Evolutionary conservation across 2,113 vertebrate species (phyloP), one percentile per base, ranked within the genome.

Genomic region (Gracilinanus agilis): DNA sequence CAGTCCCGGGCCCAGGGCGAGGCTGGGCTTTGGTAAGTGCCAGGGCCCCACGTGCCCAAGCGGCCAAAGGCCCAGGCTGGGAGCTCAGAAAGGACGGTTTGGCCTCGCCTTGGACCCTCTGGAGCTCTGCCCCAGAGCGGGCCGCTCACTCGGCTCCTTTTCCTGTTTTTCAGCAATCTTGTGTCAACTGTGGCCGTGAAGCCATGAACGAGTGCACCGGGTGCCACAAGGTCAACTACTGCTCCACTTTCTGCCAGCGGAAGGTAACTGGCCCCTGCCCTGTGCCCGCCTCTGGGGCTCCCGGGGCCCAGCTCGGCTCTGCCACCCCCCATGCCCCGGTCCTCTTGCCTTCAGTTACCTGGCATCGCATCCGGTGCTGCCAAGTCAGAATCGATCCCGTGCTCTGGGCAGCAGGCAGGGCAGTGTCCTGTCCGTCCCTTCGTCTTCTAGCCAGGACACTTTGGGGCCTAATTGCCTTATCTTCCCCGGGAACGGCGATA

Each of bases 141-240:
- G 16, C 12, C 56, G 93, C 92, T 98, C 94, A 97, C 0, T 0
- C 1, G 8, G 16, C 94, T 55, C 0, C 55, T 94, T 19, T 97
- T 92, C 92, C 29, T 34, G 92, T 92, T 95, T 96, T 97, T 92
- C 98, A 99, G 99, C 99, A 99, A 95, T 99, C 99, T 94, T 99
- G 99, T 0, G 99, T 99, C 94, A 99, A 99, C 98, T 99, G 99
- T 0, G 99, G 99, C 0, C 99, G 99, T 0, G 98, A 99, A 94
- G 99, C 99, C 0, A 99, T 99, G 91, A 99, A 98, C 0, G 99
- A 99, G 98, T 99, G 99, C 94, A 99, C 99, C 0, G 99, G 99
- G 49, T 99, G 99, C 96, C 99, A 99, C 96, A 99, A 99, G 94
- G 99, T 99, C 97, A 99, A 99, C 99, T 99, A 99, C 98, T 99